Evolutionary conservation across 2,113 vertebrate species (phyloP).

Genomic region (Dicerorhinus sumatrensis): DNA sequence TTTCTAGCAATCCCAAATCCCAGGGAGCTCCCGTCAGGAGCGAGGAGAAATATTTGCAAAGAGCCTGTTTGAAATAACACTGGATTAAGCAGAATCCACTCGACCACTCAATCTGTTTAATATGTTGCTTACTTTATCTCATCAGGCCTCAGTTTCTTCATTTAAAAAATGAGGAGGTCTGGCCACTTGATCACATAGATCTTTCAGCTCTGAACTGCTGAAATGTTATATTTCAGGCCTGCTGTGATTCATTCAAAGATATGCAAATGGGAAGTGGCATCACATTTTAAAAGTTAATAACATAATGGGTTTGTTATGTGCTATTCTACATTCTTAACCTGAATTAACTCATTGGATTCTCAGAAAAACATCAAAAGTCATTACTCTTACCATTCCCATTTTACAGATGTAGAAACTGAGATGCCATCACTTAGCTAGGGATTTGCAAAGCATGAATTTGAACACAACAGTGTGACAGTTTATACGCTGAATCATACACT

Average conservation of each 20-base stretch:
- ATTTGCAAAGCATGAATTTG: neutral
- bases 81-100: slow-evolving; percentile 45
- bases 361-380: neutral
- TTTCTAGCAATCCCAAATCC: neutral
- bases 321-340: neutral
- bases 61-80: neutral
- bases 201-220: neutral
- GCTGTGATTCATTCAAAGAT: neutral
- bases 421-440: neutral
- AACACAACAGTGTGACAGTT: neutral
- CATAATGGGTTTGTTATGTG: neutral
- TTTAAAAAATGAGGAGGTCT: neutral
- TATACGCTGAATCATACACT: neutral
- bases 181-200: neutral
- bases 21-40: neutral
- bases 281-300: neutral
- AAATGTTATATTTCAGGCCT: neutral
- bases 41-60: slow-evolving; percentile 54
- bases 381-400: neutral
- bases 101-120: neutral
- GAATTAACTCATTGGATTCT: neutral
- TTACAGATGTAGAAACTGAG: slow-evolving; percentile 33
- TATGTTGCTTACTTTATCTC: neutral
- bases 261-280: neutral
- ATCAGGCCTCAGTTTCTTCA: neutral